These are phyloP conservation scores for Gastrophryne carolinensis DNA, from an alignment of 2,797 vertebrate genomes.

Conservation along the genomic window DNA sequence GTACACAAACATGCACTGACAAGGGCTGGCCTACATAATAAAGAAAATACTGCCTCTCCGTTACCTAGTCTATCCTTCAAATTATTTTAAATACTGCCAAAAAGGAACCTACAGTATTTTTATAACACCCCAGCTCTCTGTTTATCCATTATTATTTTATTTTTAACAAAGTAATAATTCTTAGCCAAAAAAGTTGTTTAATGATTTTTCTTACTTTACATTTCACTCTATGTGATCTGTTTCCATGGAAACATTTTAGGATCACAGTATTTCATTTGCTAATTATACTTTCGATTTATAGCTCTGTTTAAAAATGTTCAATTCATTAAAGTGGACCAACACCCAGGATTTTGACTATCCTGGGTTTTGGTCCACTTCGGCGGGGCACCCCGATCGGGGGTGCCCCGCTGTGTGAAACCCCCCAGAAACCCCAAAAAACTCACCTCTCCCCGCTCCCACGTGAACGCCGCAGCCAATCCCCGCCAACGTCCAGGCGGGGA, in stretches of 20 bases:
- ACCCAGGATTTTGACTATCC: no score
- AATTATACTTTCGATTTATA: constrained; percentile 17
- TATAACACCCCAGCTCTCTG: not conserved
- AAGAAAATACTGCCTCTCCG: not conserved
- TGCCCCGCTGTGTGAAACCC: no score
- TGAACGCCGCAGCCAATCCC: no score
- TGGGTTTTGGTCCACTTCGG: no score
- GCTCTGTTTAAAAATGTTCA: not conserved
- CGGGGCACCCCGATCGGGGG: no score
- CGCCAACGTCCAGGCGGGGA: no score
- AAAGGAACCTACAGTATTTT: not conserved
- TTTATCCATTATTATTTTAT: not conserved
- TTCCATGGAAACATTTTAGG: constrained; percentile 30
- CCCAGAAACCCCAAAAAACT: no score
- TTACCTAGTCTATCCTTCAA: not conserved
- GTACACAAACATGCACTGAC: no score
- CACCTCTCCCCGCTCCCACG: no score
- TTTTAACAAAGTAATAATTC: not conserved
- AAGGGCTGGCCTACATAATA: no score
- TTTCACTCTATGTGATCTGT: constrained; percentile 15
- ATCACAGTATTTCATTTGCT: not conserved
- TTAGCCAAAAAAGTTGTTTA: not conserved
- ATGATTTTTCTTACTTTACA: constrained; percentile 4
- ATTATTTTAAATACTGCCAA: not conserved
- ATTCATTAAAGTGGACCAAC: no score